Evolutionary conservation across 2,888 invertebrate genomes (phyloP).

Genomic region (Nezara viridula): DNA sequence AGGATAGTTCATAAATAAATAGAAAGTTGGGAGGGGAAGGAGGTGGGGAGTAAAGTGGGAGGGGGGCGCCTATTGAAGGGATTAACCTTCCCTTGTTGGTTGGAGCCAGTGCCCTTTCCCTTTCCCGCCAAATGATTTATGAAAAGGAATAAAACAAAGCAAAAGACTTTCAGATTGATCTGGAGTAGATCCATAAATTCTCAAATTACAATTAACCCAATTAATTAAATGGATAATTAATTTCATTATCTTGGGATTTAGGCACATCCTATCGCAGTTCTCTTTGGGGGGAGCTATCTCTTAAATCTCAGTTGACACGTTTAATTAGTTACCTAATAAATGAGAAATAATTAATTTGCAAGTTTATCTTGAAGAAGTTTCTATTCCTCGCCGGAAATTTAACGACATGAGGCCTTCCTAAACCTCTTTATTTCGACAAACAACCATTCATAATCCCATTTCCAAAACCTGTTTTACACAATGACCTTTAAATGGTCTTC

Average conservation of each 20-base stretch:
- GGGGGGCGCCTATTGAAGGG: background rate
- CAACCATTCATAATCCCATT: background rate
- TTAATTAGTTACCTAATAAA: constrained; percentile 35
- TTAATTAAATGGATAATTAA: constrained; percentile 32
- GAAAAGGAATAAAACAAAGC: background rate
- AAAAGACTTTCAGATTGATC: background rate
- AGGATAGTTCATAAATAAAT: background rate
- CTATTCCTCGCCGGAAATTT: background rate
- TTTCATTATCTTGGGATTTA: constrained; percentile 16
- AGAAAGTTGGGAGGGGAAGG: background rate
- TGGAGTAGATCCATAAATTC: constrained; percentile 11
- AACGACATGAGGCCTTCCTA: background rate
- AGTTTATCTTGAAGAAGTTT: constrained; percentile 30
- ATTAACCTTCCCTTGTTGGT: background rate
- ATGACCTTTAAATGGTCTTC: background rate
- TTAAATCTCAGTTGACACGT: constrained; percentile 32
- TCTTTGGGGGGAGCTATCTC: background rate
- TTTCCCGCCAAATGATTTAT: background rate
- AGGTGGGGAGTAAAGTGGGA: too few species aligned
- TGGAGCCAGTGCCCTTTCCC: background rate
- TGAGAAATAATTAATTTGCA: constrained; percentile 21
- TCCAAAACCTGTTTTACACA: background rate
- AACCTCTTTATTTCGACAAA: constrained; percentile 2
- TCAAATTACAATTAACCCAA: constrained; percentile 18
- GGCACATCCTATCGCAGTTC: background rate